Percentiles rank a stretch among this genome's conserved stretches.
Conservation (phyloP, 30 jellyfish, hydroid and myxozoan species). For the Chrysaora quinquecirrha region DNA sequence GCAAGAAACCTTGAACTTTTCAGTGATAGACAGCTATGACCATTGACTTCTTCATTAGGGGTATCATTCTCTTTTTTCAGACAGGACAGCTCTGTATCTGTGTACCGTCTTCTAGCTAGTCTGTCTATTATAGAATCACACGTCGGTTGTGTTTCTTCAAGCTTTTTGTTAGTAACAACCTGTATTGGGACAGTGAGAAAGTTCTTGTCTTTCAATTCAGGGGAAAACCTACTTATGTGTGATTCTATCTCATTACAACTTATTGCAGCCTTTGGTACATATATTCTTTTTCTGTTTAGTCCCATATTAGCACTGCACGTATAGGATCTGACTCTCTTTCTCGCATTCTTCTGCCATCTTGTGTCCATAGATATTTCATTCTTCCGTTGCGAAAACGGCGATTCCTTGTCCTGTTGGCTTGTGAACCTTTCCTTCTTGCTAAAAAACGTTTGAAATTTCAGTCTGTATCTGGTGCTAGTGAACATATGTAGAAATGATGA, state of each 20-base stretch:
- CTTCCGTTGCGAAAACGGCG: constrained; percentile 2
- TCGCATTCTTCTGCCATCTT: not conserved
- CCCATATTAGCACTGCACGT: not conserved
- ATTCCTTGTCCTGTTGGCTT: not conserved
- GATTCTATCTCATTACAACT: not conserved
- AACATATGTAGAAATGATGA: constrained; percentile 21
- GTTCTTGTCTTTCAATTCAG: not conserved
- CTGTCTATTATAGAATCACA: not conserved
- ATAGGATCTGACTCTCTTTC: not conserved
- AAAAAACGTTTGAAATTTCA: not conserved
- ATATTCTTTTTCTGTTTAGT: not conserved
- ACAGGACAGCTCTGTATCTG: not conserved
- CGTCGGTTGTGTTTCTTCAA: not conserved
- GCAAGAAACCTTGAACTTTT: not conserved
- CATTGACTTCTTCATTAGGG: too few species aligned
- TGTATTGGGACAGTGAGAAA: not conserved
- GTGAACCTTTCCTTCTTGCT: not conserved
- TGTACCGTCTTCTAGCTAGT: not conserved
- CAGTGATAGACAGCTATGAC: not conserved
- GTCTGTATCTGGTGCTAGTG: constrained; percentile 37
- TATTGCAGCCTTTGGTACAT: not conserved
- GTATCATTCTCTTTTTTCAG: not conserved
- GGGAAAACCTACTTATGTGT: not conserved
- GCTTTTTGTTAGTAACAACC: too few species aligned
- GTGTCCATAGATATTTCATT: not conserved